Conservation (phyloP, 2,888 invertebrate genomes). For the Acanthacorydalis orientalis region DNA sequence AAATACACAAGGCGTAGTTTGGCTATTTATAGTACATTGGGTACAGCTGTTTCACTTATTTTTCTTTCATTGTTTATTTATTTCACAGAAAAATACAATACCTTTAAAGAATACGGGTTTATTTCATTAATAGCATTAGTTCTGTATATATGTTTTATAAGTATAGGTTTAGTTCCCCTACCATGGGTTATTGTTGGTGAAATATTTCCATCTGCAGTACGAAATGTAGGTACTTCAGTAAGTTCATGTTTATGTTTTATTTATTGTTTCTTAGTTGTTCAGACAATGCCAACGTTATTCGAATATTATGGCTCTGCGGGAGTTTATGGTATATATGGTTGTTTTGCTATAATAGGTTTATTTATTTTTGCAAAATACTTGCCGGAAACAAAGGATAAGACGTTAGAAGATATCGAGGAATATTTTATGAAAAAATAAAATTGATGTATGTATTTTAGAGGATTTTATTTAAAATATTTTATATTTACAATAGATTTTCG, state of each 20-base stretch:
- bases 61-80: conserved; percentile 33
- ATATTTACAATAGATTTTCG: too few relatives aligned
- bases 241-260: conserved; percentile 45
- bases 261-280: conserved; percentile 47
- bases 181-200: conserved; percentile 65
- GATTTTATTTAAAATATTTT: too few relatives aligned
- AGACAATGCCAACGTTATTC: conserved; percentile 46
- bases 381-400: conserved; percentile 54
- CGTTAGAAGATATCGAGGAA: conserved; percentile 49
- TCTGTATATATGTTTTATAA: conserved; percentile 39
- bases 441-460: too few relatives aligned
- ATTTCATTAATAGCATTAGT: conserved; percentile 33
- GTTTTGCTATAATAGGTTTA: conserved; percentile 38
- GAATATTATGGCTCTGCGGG: conserved; percentile 34
- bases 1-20: conserved; percentile 43
- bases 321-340: conserved; percentile 46
- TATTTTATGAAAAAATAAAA: conserved; percentile 26
- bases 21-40: conserved; percentile 44
- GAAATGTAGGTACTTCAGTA: conserved; percentile 49
- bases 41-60: conserved; percentile 41
- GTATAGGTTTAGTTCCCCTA: conserved; percentile 44
- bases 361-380: conserved; percentile 37
- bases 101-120: conserved; percentile 29
- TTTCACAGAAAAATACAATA: conserved; percentile 22
- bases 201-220: conserved; percentile 42